Conservation (phyloP, 2,113 vertebrate species). For the Myotis brandtii region DNA sequence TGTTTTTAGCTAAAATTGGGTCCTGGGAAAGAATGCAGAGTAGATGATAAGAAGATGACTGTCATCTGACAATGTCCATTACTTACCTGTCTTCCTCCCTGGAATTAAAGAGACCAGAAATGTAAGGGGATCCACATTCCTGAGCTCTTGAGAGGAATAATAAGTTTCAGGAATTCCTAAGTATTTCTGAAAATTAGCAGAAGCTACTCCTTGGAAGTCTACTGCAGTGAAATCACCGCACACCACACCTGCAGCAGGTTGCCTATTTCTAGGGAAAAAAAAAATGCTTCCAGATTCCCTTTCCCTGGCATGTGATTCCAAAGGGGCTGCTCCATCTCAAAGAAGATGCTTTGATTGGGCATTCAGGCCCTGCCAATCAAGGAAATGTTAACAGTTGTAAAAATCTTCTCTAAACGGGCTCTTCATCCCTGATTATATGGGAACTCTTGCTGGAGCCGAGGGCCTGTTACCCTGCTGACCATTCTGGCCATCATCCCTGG, state of each 20-base stretch:
- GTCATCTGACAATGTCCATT: not conserved
- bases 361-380: not conserved
- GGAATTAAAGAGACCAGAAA: not conserved
- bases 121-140: not conserved
- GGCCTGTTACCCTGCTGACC: not conserved
- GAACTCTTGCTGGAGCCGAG: not conserved
- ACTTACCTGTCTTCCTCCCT: not conserved
- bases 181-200: not conserved
- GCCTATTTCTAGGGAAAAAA: not conserved
- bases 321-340: not conserved
- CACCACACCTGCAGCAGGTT: not conserved
- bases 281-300: not conserved
- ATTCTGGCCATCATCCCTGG: not conserved
- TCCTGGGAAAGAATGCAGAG: constrained; percentile 20
- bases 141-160: not conserved
- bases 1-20: constrained; percentile 15
- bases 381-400: not conserved
- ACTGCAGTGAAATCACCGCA: not conserved
- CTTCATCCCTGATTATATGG: not conserved
- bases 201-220: not conserved
- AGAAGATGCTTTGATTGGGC: not conserved
- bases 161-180: not conserved
- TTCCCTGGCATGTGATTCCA: not conserved
- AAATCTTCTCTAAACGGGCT: not conserved
- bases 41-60: not conserved